Conservation (phyloP, 1,140 invertebrate genomes). For the Heterodera schachtii region DNA sequence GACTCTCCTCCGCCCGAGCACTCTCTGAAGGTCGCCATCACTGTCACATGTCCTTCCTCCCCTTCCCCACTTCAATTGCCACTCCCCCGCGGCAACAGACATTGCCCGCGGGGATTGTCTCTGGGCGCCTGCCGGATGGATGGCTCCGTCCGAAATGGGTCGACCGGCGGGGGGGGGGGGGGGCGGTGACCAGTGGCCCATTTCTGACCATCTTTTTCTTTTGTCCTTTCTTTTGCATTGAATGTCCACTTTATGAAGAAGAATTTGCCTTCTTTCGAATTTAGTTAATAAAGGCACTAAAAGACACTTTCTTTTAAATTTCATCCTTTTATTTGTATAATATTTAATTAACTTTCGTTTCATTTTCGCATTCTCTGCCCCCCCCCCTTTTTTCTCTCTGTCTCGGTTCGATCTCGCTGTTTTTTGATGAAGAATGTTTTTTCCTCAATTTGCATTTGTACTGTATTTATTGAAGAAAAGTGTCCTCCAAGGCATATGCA, state of each 20-base stretch:
- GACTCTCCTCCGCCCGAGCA: not conserved
- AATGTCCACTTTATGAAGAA: not conserved
- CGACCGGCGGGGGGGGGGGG: not conserved
- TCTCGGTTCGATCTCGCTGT: no score
- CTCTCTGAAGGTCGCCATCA: not conserved
- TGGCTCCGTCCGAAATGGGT: conserved; percentile 5
- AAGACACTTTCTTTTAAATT: no score
- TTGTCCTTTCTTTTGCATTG: not conserved
- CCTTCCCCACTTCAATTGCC: not conserved
- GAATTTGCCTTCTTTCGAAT: no score
- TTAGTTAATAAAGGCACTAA: no score
- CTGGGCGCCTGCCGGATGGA: not conserved
- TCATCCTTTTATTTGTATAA: no score
- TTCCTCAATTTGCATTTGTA: no score
- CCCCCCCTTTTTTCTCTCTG: no score
- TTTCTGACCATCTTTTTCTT: not conserved
- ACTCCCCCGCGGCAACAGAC: not conserved
- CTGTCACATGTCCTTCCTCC: not conserved
- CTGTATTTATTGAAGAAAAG: no score
- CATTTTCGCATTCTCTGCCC: no score
- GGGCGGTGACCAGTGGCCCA: not conserved
- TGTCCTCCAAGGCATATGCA: no score
- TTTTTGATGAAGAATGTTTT: no score
- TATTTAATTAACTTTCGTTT: no score
- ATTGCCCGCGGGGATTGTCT: conserved; percentile 1